Evolutionary conservation across 2,113 vertebrate species (phyloP).

Genomic region (Drymodes brunneopygia): DNA sequence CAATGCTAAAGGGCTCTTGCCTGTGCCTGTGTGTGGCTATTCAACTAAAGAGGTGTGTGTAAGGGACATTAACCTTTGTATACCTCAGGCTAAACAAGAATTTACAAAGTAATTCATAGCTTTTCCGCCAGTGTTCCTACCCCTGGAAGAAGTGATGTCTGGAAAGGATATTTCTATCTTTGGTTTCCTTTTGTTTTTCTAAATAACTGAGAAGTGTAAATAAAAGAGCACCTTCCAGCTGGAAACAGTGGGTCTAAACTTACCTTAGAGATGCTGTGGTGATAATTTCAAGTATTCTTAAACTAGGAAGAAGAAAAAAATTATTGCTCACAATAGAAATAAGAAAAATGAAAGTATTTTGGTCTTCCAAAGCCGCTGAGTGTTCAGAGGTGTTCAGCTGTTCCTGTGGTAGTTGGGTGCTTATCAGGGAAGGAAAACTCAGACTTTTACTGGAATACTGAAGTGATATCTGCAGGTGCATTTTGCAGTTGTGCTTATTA

Average conservation of each 20-base stretch:
- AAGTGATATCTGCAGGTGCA: accelerated
- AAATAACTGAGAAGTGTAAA: background rate
- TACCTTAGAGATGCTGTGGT: background rate
- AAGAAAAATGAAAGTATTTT: background rate
- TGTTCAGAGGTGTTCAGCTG: background rate
- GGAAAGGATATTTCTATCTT: background rate
- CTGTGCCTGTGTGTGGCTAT: background rate
- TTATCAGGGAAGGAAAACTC: background rate
- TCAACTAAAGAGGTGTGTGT: no score
- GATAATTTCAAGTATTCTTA: background rate
- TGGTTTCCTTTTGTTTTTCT: background rate
- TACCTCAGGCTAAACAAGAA: background rate
- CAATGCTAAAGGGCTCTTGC: background rate
- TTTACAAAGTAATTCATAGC: background rate
- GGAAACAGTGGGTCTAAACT: background rate
- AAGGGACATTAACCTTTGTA: accelerated
- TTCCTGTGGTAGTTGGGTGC: background rate
- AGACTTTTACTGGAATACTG: background rate
- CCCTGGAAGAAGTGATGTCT: accelerated
- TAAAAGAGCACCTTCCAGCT: background rate
- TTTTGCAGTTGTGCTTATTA: background rate
- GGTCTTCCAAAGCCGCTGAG: background rate
- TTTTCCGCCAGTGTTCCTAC: background rate
- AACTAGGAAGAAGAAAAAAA: background rate
- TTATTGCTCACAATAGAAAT: background rate